Evolutionary conservation across 2,113 vertebrate species (phyloP).

Genomic region (Proteles cristata): DNA sequence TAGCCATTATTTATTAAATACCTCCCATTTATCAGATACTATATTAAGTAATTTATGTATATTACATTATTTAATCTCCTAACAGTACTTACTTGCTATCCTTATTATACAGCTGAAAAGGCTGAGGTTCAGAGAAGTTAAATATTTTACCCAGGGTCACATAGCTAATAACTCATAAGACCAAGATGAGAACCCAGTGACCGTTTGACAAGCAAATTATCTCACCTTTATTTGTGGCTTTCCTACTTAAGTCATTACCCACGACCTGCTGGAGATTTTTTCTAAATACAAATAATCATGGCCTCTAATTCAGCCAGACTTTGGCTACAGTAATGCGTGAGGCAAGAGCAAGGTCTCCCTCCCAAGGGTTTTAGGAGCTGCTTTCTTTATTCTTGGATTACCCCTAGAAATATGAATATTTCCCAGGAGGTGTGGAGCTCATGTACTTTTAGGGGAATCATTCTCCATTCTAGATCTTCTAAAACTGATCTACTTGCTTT

Average conservation of each 20-base stretch:
- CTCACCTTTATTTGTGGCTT: not conserved
- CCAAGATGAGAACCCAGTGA: not conserved
- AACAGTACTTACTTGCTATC: not conserved
- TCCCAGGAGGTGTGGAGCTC: not conserved
- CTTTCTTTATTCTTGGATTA: not conserved
- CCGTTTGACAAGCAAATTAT: not conserved
- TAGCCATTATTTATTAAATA: not conserved
- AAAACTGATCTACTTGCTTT: not conserved
- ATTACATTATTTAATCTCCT: not conserved
- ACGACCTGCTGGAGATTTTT: not conserved
- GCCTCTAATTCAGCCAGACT: not conserved
- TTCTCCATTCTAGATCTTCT: conserved; percentile 14
- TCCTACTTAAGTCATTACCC: not conserved
- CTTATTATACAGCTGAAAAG: not conserved
- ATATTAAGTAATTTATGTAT: not conserved
- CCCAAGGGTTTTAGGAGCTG: not conserved
- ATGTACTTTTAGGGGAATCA: not conserved
- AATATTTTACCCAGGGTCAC: not conserved
- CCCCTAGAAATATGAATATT: not conserved
- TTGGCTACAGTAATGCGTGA: not conserved
- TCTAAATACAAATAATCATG: not conserved
- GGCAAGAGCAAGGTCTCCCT: not conserved
- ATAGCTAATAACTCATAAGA: not conserved
- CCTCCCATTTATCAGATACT: not conserved
- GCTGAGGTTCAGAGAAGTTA: not conserved